These are phyloP conservation scores for Phacellophora camtschatica DNA, from an alignment of 30 jellyfish, hydroid and myxozoan genomes.

Conservation along the genomic window DNA sequence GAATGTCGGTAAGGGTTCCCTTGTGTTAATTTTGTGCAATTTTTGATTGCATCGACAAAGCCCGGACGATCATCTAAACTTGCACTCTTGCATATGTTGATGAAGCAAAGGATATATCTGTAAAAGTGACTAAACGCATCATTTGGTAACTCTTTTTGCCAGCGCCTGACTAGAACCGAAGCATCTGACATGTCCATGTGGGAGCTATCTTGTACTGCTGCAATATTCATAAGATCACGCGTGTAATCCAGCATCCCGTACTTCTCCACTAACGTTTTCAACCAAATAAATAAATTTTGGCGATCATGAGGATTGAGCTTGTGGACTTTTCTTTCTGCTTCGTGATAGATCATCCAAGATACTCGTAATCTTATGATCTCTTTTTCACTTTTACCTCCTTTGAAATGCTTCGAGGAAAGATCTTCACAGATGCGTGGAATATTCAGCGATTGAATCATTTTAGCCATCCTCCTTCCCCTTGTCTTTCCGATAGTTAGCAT, in stretches of 20 bases:
- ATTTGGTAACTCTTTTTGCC: constrained; percentile 23
- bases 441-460: not conserved
- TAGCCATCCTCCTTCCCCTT: not conserved
- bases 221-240: constrained; percentile 18
- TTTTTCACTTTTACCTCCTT: not conserved
- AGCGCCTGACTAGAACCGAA: not conserved
- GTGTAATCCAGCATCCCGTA: constrained; percentile 20
- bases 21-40: constrained; percentile 13
- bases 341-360: constrained; percentile 4
- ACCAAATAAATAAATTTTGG: not conserved
- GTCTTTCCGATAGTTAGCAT: constrained; percentile 6
- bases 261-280: not conserved
- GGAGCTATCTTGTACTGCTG: constrained; percentile 12
- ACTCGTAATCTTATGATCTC: constrained; percentile 17
- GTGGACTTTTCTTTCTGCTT: constrained; percentile 14
- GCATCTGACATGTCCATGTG: constrained; percentile 29
- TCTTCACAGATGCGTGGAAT: constrained; percentile 9
- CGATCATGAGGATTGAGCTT: not conserved
- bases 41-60: constrained; percentile 20
- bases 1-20: constrained; percentile 1
- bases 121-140: constrained; percentile 49
- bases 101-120: constrained; percentile 28
- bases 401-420: not conserved
- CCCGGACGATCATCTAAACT: constrained; percentile 6
- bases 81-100: constrained; percentile 16